A percentile compares a stretch with the other conserved stretches of the same genome.
Evolutionary conservation across 1,140 invertebrate species (phyloP).

Genomic region (Drosophila takahashii): DNA sequence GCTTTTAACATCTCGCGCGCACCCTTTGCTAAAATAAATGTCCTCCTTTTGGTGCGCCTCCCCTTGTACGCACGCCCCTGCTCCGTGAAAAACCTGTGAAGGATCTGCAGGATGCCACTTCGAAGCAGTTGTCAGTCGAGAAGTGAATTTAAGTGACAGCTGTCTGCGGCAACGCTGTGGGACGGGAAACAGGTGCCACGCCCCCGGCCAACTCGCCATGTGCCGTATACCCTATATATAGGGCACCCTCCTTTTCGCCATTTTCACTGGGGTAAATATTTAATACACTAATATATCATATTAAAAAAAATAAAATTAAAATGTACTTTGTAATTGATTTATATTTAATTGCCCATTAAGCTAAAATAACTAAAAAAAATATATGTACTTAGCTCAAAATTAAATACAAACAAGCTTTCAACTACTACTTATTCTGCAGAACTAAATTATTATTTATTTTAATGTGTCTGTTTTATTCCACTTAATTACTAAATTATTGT

Average conservation of each 20-base stretch:
- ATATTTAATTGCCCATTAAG: too few species aligned
- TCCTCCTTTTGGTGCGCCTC: neutral
- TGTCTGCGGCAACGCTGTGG: constrained; percentile 48
- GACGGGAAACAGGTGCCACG: constrained; percentile 12
- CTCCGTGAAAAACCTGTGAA: constrained; percentile 2
- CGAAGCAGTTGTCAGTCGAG: constrained; percentile 45
- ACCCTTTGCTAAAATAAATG: constrained; percentile 5
- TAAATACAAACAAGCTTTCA: too few species aligned
- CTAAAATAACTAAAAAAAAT: too few species aligned
- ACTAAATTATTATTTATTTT: too few species aligned
- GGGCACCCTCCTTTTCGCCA: neutral
- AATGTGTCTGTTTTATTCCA: too few species aligned
- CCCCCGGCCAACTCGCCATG: neutral
- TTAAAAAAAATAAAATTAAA: too few species aligned
- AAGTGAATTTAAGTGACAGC: constrained; percentile 74
- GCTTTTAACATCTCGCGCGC: constrained; percentile 61
- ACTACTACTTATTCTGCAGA: too few species aligned
- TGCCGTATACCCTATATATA: neutral
- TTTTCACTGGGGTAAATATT: constrained; percentile 3
- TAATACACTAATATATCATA: too few species aligned
- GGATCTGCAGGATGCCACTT: constrained; percentile 35
- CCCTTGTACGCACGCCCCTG: neutral
- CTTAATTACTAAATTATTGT: neutral
- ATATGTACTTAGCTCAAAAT: too few species aligned
- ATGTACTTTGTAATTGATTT: too few species aligned